These are phyloP conservation scores for Suricata suricatta DNA, from an alignment of 2,113 vertebrate species.

Conservation along the genomic window DNA sequence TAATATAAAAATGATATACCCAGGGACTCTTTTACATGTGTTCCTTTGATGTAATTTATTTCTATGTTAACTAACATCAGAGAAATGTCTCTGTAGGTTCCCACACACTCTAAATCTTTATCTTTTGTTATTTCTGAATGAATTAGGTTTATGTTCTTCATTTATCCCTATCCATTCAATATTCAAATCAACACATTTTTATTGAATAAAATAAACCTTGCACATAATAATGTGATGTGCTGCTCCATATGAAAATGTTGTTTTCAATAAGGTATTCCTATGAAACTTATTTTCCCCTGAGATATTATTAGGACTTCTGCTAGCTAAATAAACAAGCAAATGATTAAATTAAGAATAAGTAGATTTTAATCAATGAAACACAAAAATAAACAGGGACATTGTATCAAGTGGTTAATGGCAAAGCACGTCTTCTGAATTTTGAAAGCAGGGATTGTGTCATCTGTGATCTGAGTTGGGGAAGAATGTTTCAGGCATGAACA, in stretches of 20 bases:
- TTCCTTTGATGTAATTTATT: background rate
- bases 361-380: background rate
- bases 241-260: background rate
- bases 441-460: background rate
- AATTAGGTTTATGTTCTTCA: background rate
- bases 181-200: constrained; percentile 23
- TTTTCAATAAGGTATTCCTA: background rate
- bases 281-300: constrained; percentile 21
- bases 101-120: background rate
- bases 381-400: background rate
- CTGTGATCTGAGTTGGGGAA: background rate
- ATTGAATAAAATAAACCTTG: background rate
- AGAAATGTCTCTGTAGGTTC: background rate
- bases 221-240: background rate
- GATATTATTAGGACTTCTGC: background rate
- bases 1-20: background rate
- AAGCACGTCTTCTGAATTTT: background rate
- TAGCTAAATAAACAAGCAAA: background rate
- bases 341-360: background rate
- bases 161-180: background rate
- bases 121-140: background rate
- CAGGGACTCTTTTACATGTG: background rate
- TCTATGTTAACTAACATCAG: background rate
- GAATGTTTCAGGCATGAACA: background rate
- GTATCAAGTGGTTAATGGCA: background rate